These are phyloP conservation scores for Symphodus melops DNA, from an alignment of 2,113 vertebrate species.

Conservation along the genomic window DNA sequence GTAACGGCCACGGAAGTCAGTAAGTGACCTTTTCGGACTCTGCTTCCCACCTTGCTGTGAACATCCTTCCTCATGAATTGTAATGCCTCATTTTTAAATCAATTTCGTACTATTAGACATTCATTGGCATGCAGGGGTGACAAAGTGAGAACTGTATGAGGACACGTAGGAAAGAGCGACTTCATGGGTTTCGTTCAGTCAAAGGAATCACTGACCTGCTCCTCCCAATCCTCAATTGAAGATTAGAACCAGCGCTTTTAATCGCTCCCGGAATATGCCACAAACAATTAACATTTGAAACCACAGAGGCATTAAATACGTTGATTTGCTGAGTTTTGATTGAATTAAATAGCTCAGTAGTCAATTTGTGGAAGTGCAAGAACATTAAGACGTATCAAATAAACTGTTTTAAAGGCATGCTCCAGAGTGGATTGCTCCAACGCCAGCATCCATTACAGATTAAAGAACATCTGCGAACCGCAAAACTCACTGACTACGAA, in stretches of 20 bases:
- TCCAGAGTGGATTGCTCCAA: slow-evolving; percentile 77
- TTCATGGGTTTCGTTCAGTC: slow-evolving; percentile 26
- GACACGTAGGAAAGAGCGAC: not conserved
- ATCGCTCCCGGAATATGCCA: slow-evolving; percentile 49
- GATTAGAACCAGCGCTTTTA: slow-evolving; percentile 27
- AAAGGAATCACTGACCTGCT: slow-evolving; percentile 58
- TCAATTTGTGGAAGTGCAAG: slow-evolving; percentile 79
- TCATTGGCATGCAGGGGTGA: slow-evolving; percentile 10
- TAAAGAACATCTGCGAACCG: slow-evolving; percentile 80
- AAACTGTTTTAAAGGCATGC: slow-evolving; percentile 79
- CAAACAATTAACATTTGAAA: slow-evolving; percentile 75
- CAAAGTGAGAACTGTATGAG: slow-evolving; percentile 7
- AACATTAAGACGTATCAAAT: slow-evolving; percentile 79
- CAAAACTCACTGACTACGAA: slow-evolving; percentile 76
- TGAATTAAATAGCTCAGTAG: slow-evolving; percentile 80
- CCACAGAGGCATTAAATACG: slow-evolving; percentile 67
- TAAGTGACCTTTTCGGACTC: slow-evolving; percentile 82
- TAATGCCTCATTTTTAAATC: slow-evolving; percentile 26
- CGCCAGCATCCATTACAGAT: slow-evolving; percentile 80
- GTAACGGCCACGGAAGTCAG: slow-evolving; percentile 96
- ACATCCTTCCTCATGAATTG: not conserved
- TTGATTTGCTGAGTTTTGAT: slow-evolving; percentile 80
- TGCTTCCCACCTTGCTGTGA: not conserved
- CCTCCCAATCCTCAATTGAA: slow-evolving; percentile 28
- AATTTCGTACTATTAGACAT: slow-evolving; percentile 2